Base-by-base conservation (phyloP, 2,888 invertebrate species). In the Cyclophora albipunctata region DNA sequence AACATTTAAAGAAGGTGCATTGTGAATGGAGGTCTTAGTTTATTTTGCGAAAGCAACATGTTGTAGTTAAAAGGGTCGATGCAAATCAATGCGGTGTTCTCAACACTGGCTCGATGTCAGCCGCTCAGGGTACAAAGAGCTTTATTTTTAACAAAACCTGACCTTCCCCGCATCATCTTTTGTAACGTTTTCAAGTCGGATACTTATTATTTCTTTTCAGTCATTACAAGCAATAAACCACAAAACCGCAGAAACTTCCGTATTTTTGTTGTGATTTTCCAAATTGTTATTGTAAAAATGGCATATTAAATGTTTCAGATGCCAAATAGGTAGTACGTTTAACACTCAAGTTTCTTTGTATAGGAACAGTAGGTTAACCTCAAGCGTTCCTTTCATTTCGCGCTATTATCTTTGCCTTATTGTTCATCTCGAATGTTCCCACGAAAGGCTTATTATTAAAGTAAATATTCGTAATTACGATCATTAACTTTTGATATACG, bases 181-280 rank as follows among this genome's bases (percentile, higher is more conserved):
- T 66, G 65, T 64, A 47, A 57, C 53, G 56, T 60, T 67, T 66
- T 58, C 61, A 62, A 55, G 20, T 60, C 51, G 58, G 53, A 59
- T 63, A 64, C 49, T 57, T 50, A 68, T 65, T 63, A 60, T 58
- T 50, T 55, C 51, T 52, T 61, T 68, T 65, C 55, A 63, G 64
- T 61, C 62, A 55, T 65, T 69, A 66, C 60, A 63, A 68, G 59
- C 60, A 62, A 61, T 71, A 73, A 81, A 73, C 80, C 79, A 60
- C 76, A 71, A 71, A 78, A 76, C 83, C 81, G 51, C 82, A 79
- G 60, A 49, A 54, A 67, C 67, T 76, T 81, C 76, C 77, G 69
- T 66, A 71, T 65, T 71, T 76, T 78, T 73, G 73, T 79, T 77
- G 67, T 76, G 81, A 84, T 82, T 81, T 77, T 68, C 59, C 54